Conservation (phyloP, 2,797 vertebrate species). For the Karalla daura region DNA sequence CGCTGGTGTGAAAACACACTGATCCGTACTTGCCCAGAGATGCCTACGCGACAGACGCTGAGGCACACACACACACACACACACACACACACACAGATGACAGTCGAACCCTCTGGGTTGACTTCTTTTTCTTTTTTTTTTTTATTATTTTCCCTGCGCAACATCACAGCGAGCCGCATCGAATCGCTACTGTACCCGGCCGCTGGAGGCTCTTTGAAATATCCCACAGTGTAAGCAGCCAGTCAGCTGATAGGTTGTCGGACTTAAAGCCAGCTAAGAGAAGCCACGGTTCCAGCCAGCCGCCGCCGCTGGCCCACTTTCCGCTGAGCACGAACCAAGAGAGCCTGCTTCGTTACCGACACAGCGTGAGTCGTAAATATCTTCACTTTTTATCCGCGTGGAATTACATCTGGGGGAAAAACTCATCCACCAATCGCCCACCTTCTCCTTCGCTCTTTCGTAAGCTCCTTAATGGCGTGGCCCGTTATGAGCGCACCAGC, state of each 20-base stretch:
- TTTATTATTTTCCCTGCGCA: slow-evolving; percentile 23
- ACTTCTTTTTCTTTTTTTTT: too few species aligned
- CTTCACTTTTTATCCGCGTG: slow-evolving; percentile 41
- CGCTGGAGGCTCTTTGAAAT: slow-evolving; percentile 53
- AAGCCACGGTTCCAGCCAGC: slow-evolving; percentile 55
- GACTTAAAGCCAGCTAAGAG: slow-evolving; percentile 69
- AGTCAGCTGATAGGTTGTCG: slow-evolving; percentile 62
- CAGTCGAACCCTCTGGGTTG: slow-evolving; percentile 13
- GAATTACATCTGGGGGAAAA: slow-evolving; percentile 37
- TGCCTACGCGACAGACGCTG: slow-evolving; percentile 44
- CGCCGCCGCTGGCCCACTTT: slow-evolving; percentile 68
- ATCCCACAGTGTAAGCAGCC: slow-evolving; percentile 61
- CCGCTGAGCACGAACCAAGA: slow-evolving; percentile 45
- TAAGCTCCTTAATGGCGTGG: slow-evolving; percentile 21
- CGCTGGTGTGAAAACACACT: slow-evolving; percentile 21
- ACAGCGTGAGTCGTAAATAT: slow-evolving; percentile 37
- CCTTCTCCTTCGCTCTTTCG: not conserved
- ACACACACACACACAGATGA: slow-evolving; percentile 22
- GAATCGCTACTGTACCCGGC: slow-evolving; percentile 56
- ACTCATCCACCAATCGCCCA: slow-evolving; percentile 19
- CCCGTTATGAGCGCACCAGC: slow-evolving; percentile 30
- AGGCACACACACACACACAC: slow-evolving; percentile 13
- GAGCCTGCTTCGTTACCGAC: slow-evolving; percentile 10
- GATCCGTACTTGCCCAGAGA: slow-evolving; percentile 46
- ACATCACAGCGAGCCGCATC: slow-evolving; percentile 40